A percentile compares a stretch with the other conserved stretches of the same genome.
phyloP scores from a whole-genome alignment of 1,140 invertebrate species.

The Tenebrio molitor region DNA sequence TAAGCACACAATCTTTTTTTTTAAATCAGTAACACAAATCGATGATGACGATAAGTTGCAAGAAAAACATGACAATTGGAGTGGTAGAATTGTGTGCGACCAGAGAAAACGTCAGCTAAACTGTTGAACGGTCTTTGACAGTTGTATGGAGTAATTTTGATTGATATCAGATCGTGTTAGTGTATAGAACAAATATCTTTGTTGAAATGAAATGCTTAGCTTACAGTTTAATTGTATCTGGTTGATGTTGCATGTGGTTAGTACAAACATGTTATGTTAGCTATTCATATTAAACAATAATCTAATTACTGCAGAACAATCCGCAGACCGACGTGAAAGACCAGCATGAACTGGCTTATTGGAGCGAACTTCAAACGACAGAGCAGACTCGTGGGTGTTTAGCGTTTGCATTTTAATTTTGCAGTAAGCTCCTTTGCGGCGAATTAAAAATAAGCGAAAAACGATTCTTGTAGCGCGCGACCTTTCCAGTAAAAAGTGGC shows the following conservation, averaged over 20 bases:
- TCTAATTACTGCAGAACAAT: slow-evolving; percentile 19
- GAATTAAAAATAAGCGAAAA: too few species aligned
- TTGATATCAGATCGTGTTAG: slow-evolving; percentile 29
- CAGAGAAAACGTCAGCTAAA: slow-evolving; percentile 7
- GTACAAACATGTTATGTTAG: slow-evolving; percentile 41
- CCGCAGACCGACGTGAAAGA: neutral
- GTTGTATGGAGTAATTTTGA: slow-evolving; percentile 17
- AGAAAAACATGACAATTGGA: too few species aligned
- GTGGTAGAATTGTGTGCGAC: too few species aligned
- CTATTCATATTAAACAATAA: slow-evolving; percentile 43
- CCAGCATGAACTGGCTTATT: neutral
- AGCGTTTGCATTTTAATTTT: neutral
- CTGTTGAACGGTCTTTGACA: slow-evolving; percentile 24
- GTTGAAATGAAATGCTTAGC: slow-evolving; percentile 29
- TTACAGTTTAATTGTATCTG: slow-evolving; percentile 40
- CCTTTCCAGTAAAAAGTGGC: too few species aligned
- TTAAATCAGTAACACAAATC: too few species aligned
- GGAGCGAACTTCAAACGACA: neutral
- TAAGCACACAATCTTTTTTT: too few species aligned
- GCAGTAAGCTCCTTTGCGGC: too few species aligned
- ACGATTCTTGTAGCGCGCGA: too few species aligned
- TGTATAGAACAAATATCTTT: slow-evolving; percentile 29
- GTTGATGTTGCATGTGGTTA: slow-evolving; percentile 43
- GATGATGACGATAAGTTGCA: too few species aligned
- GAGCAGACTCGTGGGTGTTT: neutral